phyloP scores from a whole-genome alignment of 2,113 vertebrate genomes.

The Corythaixoides concolor region DNA sequence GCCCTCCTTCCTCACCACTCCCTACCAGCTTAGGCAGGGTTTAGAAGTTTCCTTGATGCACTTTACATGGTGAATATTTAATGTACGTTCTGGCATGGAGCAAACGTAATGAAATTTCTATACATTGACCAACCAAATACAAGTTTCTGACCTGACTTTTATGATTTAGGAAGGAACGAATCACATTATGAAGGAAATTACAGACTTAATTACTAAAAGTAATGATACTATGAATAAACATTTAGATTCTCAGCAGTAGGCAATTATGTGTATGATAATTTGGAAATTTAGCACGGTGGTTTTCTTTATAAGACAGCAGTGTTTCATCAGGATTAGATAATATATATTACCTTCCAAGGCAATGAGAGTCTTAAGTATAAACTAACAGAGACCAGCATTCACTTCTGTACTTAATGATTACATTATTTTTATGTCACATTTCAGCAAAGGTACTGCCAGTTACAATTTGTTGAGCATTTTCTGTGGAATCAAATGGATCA shows the following conservation, averaged over 20 bases:
- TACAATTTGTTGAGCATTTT: neutral
- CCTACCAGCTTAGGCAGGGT: neutral
- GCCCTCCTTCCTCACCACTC: neutral
- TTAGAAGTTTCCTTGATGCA: neutral
- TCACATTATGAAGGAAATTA: slow-evolving; percentile 58
- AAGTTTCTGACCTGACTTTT: neutral
- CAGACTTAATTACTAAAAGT: slow-evolving; percentile 59
- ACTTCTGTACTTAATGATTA: neutral
- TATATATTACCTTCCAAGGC: neutral
- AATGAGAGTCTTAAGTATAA: neutral
- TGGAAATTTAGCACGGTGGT: slow-evolving; percentile 5
- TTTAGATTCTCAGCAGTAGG: slow-evolving; percentile 27
- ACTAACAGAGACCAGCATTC: neutral
- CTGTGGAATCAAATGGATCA: neutral
- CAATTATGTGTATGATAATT: slow-evolving; percentile 50
- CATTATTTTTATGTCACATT: neutral
- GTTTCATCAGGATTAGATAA: neutral
- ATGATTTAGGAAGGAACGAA: slow-evolving; percentile 47
- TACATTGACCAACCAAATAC: slow-evolving; percentile 12
- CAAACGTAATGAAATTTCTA: slow-evolving; percentile 10
- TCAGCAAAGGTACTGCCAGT: neutral
- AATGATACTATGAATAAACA: slow-evolving; percentile 44
- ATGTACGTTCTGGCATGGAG: neutral
- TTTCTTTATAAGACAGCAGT: slow-evolving; percentile 7
- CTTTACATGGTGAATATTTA: neutral